phyloP scores from a whole-genome alignment of 2,797 vertebrate genomes.

The Coranthus polyacanthus region DNA sequence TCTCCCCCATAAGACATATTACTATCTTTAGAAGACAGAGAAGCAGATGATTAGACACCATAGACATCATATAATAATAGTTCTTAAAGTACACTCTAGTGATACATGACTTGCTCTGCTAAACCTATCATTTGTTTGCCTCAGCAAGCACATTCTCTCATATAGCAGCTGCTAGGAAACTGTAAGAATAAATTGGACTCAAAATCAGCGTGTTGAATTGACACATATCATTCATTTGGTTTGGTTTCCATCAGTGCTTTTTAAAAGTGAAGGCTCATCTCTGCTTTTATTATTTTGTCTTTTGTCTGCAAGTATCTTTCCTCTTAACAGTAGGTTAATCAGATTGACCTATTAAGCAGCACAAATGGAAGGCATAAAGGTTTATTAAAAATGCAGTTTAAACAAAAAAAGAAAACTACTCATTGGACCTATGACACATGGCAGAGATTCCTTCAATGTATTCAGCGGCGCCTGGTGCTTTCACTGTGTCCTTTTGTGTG shows the following conservation, averaged over 20 bases:
- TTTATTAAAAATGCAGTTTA: slow-evolving; percentile 27
- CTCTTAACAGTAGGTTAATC: slow-evolving; percentile 36
- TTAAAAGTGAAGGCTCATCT: neutral
- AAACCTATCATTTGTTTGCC: slow-evolving; percentile 31
- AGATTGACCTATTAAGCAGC: slow-evolving; percentile 19
- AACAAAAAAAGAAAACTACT: slow-evolving; percentile 38
- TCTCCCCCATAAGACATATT: slow-evolving; percentile 23
- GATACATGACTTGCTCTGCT: slow-evolving; percentile 23
- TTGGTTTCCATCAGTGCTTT: slow-evolving; percentile 9
- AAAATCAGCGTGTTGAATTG: slow-evolving; percentile 9
- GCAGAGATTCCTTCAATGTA: slow-evolving; percentile 33
- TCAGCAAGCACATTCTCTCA: slow-evolving; percentile 5
- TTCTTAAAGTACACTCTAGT: slow-evolving; percentile 30
- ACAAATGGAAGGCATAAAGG: slow-evolving; percentile 6
- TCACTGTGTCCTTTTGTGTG: slow-evolving; percentile 58
- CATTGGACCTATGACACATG: slow-evolving; percentile 32
- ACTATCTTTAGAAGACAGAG: slow-evolving; percentile 27
- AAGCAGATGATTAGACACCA: slow-evolving; percentile 24
- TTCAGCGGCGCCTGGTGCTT: slow-evolving; percentile 46
- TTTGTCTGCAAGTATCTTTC: neutral
- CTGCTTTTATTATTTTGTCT: too few species aligned
- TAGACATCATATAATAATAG: slow-evolving; percentile 5
- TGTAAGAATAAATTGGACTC: slow-evolving; percentile 16
- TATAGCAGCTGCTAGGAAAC: slow-evolving; percentile 6
- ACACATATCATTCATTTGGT: slow-evolving; percentile 33